Percentiles rank a stretch among this genome's conserved stretches.
Conservation (phyloP, 2,113 vertebrate species). For the Sylvilagus bachmani region DNA sequence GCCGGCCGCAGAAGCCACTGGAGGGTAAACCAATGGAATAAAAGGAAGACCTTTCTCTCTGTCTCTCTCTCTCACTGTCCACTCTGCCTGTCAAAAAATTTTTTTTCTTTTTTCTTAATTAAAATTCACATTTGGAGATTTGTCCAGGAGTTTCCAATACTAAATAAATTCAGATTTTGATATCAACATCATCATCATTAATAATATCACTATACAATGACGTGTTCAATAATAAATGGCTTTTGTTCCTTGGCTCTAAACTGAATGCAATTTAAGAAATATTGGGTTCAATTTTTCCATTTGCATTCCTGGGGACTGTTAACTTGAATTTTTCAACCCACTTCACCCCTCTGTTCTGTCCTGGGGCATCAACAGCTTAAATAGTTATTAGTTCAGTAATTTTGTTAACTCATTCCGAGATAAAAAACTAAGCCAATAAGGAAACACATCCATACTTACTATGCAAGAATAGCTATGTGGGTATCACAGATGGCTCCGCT, state of each 20-base stretch:
- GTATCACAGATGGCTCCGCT: background rate
- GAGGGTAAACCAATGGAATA: no score
- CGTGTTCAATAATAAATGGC: background rate
- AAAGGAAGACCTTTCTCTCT: no score
- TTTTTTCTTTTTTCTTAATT: background rate
- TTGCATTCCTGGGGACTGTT: background rate
- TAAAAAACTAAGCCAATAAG: constrained; percentile 8
- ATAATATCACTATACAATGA: background rate
- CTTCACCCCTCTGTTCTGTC: background rate
- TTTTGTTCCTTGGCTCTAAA: background rate
- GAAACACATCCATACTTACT: background rate
- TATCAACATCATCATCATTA: background rate
- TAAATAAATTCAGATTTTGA: background rate
- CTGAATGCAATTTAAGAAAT: constrained; percentile 39
- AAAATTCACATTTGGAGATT: constrained; percentile 22
- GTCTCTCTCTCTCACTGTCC: no score
- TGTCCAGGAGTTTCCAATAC: background rate
- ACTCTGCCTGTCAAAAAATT: background rate
- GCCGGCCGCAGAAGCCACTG: no score
- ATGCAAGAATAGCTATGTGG: background rate
- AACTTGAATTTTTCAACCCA: constrained; percentile 12
- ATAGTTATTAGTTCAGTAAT: background rate
- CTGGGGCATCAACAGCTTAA: constrained; percentile 23
- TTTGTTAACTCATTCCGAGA: constrained; percentile 50
- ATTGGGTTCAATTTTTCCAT: background rate